Base-by-base conservation (phyloP, 2,797 vertebrate genomes). In the Sebastes miniatus region DNA sequence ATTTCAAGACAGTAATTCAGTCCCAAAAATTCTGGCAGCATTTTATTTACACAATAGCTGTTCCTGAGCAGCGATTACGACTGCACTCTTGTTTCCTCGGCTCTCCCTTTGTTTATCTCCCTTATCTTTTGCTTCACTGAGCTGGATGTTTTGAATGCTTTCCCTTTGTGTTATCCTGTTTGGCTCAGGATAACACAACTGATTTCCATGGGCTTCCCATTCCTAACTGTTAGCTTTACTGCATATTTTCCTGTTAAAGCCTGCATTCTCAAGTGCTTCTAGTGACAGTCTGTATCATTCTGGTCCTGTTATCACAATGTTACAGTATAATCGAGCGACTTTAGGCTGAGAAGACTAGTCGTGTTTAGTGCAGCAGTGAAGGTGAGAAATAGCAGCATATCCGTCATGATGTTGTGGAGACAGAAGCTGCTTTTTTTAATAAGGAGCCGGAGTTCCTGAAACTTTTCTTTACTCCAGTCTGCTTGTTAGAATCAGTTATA, bases 141-240 rank as follows among this genome's bases (percentile, higher is more conserved):
- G 63, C 52, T 77, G 12, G 25, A 85, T 76, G 13, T 68, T 39
- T 68, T 31, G 43, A 69, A 65, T 22, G 50, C 3, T 76, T 82
- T 73, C 54, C 20, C 20, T 79, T 67, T 69, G 25, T 77, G 24
- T 69, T 18, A 43, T 73, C 16, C 6, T 22, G 59, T 65, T 36
- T 47, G 72, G 24, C 56, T 59, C 31, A 27, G 52, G 63, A 50
- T 18, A 50, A 50, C 14, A 43, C 34, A 65, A 9, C 25, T 58
- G 52, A 64, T 80, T 79, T 67, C 58, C 18, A 65, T 64, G 47
- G 31, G 57, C 13, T 59, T 67, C 34, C 4, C 10, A 39, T 78
- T 80, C 16, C 25, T 27, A 56, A 54, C 8, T 59, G 54, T 66
- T 57, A n/a, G 4, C 18, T n/a, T 3, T 54, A 10, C n/a, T n/a